Evolutionary conservation across 2,797 vertebrate species (phyloP), one percentile per base, ranked within the genome.

Genomic region (Amblyopsis hoosieri): DNA sequence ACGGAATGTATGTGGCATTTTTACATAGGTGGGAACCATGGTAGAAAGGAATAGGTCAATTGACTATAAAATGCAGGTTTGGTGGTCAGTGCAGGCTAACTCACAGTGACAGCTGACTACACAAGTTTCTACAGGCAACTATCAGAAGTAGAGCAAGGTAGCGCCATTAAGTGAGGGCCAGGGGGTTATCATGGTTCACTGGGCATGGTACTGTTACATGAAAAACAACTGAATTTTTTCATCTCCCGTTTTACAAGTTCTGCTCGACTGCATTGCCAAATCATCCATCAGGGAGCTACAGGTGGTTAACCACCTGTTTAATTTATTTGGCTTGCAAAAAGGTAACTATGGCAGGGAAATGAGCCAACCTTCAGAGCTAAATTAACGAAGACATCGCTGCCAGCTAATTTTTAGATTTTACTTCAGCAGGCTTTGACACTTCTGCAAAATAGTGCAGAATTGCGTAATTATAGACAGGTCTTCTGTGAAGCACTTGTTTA

Each of bases 191-290:
- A 51, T 13, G 10, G 17, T 67, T 65, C 45, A 14, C 10, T 55
- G 48, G 63, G 62, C 63, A 23, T 57, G 29, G 50, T 52, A 50
- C 45, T 1, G 53, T 51, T 55, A 58, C 64, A 56, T 52, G 61
- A 19, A 19, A 54, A n/a, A 73, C 42, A 42, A 29, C 58, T 55
- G 46, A 49, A 62, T 63, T 59, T 67, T 69, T 23, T 59, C 51
- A 48, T 70, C 54, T 64, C 54, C n/a, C 54, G 42, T 72, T 72
- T 60, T 58, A 67, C 17, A 49, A 13, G 51, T 57, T 68, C 23
- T 45, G 51, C 49, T 57, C 47, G 59, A 54, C 49, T 53, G 15
- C 15, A 7, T 45, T 11, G 14, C 59, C 37, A 31, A 12, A 2
- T 51, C 12, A 47, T 14, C 54, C 3, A 45, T 33, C 17, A 17